Conservation (phyloP, 2,888 invertebrate genomes). For the Meandrusa payeni region DNA sequence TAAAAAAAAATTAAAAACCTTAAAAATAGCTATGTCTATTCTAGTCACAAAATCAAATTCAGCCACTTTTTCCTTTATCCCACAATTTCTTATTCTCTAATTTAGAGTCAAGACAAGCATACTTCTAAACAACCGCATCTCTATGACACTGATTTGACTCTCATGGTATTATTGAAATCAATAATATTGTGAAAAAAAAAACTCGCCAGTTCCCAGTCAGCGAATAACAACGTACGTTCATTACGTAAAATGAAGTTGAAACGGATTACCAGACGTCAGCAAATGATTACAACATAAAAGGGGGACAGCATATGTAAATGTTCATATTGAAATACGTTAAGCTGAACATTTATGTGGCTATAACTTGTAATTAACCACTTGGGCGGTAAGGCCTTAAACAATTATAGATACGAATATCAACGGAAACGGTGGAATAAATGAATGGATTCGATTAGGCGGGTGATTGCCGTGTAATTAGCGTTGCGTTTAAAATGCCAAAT, state of each 20-base stretch:
- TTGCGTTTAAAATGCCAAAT: constrained; percentile 24
- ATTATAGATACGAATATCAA: constrained; percentile 42
- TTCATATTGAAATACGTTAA: constrained; percentile 14
- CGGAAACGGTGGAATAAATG: constrained; percentile 40
- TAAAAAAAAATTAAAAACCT: too few relatives aligned
- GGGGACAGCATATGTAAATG: constrained; percentile 16
- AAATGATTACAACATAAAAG: constrained; percentile 10
- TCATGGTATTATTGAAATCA: too few relatives aligned
- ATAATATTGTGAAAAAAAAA: too few relatives aligned
- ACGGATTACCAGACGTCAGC: constrained; percentile 9
- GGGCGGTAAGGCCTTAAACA: constrained; percentile 43
- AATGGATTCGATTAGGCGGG: constrained; percentile 26
- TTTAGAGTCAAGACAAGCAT: too few relatives aligned
- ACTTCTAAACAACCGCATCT: too few relatives aligned
- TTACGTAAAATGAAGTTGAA: not conserved
- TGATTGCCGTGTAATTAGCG: constrained; percentile 28
- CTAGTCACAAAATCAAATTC: too few relatives aligned
- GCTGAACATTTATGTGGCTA: constrained; percentile 35
- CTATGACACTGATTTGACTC: too few relatives aligned
- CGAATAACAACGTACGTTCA: too few relatives aligned
- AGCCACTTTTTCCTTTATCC: too few relatives aligned
- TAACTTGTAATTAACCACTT: constrained; percentile 55
- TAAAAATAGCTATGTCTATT: too few relatives aligned
- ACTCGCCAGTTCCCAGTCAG: too few relatives aligned
- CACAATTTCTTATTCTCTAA: too few relatives aligned